Evolutionary conservation across 2,113 vertebrate species (phyloP).

Genomic region (Emydura subglobosa): DNA sequence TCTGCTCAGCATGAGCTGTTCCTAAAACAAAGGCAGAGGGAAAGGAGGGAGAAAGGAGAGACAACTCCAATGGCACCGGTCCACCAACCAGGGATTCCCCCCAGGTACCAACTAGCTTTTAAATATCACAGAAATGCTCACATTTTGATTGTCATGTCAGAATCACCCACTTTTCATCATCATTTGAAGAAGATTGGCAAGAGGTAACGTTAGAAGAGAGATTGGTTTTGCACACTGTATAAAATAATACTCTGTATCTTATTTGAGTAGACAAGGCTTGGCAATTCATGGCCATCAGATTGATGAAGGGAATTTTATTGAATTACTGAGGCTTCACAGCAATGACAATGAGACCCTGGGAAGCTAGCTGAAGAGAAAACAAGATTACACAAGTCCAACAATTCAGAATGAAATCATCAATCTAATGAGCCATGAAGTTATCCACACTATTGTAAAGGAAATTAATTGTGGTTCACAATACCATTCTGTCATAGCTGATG

Average conservation of each 20-base stretch:
- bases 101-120: background rate
- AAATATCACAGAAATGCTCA: background rate
- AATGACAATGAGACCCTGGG: constrained; percentile 72
- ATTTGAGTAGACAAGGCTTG: constrained; percentile 29
- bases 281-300: constrained; percentile 52
- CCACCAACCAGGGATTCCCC: background rate
- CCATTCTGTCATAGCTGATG: constrained; percentile 64
- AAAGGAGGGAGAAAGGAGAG: background rate
- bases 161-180: background rate
- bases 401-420: constrained; percentile 73
- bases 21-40: background rate
- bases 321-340: constrained; percentile 66
- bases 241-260: constrained; percentile 8
- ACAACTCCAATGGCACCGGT: background rate
- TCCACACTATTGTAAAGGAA: constrained; percentile 71
- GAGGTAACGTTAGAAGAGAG: background rate
- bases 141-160: background rate
- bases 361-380: constrained; percentile 79
- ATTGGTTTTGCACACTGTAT: constrained; percentile 20
- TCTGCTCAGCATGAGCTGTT: background rate
- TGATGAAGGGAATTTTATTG: constrained; percentile 58
- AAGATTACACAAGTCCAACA: constrained; percentile 80
- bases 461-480: constrained; percentile 72
- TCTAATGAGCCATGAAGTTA: constrained; percentile 76
- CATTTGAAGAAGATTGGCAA: constrained; percentile 24